These are phyloP conservation scores for Glaucidium brasilianum DNA, from an alignment of 2,113 vertebrate species.

Conservation along the genomic window DNA sequence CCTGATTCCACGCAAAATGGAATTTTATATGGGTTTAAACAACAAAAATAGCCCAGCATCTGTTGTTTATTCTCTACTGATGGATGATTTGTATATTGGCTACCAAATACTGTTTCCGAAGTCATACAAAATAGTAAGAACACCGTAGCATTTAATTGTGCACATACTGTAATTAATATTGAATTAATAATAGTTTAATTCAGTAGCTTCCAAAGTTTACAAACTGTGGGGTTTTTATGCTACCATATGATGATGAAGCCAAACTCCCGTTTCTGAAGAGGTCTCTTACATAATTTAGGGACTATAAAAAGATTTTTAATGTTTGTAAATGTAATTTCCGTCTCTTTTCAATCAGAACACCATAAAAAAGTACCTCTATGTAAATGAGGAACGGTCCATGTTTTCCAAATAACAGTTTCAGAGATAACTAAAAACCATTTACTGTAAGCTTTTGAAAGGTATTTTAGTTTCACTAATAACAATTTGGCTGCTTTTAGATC, in stretches of 20 bases:
- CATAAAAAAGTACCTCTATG: not conserved
- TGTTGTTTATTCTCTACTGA: constrained; percentile 32
- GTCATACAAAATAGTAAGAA: not conserved
- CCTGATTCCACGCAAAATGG: not conserved
- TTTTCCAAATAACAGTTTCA: not conserved
- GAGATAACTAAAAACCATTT: not conserved
- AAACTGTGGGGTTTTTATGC: not conserved
- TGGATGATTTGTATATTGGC: constrained; percentile 12
- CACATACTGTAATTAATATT: not conserved
- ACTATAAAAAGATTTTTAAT: not conserved
- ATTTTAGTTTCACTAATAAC: constrained; percentile 9
- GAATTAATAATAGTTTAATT: not conserved
- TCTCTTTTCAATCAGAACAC: constrained; percentile 4
- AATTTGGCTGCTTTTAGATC: not conserved
- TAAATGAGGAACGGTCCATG: not conserved
- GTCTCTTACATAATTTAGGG: not conserved
- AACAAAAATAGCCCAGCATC: constrained; percentile 59
- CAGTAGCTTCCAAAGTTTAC: not conserved
- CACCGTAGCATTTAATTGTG: not conserved
- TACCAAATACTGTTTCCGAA: constrained; percentile 1
- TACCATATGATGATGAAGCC: not conserved
- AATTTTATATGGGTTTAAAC: constrained; percentile 41
- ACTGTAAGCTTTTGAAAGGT: not conserved
- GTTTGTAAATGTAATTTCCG: not conserved
- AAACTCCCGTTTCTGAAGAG: not conserved